Conservation (phyloP, 2,888 invertebrate genomes). For the Agrotis exclamationis region DNA sequence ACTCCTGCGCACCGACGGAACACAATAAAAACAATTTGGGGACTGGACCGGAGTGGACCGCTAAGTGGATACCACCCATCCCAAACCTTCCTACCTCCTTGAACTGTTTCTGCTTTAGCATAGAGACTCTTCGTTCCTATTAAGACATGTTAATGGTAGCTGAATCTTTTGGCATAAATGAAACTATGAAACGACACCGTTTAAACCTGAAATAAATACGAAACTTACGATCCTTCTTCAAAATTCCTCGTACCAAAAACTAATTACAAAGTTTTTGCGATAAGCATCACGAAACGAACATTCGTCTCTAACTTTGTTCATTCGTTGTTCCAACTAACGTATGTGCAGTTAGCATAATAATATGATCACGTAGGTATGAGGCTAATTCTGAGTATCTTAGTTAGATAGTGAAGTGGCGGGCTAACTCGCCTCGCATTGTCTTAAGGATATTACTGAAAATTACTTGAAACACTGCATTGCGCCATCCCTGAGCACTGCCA, state of each 20-base stretch:
- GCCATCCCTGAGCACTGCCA: constrained; percentile 76
- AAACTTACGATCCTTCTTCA: constrained; percentile 35
- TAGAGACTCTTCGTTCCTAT: background rate
- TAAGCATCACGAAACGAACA: constrained; percentile 47
- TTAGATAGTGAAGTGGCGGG: constrained; percentile 43
- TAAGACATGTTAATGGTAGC: background rate
- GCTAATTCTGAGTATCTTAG: constrained; percentile 53
- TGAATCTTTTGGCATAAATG: background rate
- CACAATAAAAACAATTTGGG: too few relatives aligned
- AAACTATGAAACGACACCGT: background rate
- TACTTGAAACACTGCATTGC: constrained; percentile 84
- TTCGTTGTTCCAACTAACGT: constrained; percentile 45
- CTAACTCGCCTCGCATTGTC: constrained; percentile 71
- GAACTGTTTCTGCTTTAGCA: background rate
- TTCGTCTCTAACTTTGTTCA: constrained; percentile 51
- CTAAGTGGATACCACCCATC: too few relatives aligned
- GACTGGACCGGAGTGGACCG: too few relatives aligned
- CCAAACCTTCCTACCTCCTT: too few relatives aligned
- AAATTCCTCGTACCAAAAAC: constrained; percentile 34
- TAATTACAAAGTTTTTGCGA: constrained; percentile 47
- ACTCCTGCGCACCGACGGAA: too few relatives aligned
- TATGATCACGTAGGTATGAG: constrained; percentile 63
- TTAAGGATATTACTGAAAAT: constrained; percentile 83
- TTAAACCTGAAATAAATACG: constrained; percentile 34
- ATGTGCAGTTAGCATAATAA: constrained; percentile 55